phyloP scores from a whole-genome alignment of 2,888 invertebrate genomes.

The Cremastinae sp. region DNA sequence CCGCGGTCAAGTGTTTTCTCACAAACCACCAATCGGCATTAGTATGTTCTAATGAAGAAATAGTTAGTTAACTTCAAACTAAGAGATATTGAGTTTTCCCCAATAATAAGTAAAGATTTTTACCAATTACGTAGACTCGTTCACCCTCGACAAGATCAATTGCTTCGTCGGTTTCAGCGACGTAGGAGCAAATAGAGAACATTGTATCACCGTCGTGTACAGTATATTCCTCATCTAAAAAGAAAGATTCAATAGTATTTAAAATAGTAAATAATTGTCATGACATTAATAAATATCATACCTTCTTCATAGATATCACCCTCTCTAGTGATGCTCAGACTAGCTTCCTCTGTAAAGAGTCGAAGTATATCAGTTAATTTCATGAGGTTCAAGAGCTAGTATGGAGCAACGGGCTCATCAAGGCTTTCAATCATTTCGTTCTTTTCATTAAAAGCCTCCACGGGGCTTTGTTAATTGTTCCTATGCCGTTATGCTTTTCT shows the following conservation, averaged over 20 bases:
- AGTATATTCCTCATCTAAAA: slow-evolving; percentile 79
- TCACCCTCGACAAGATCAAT: slow-evolving; percentile 95
- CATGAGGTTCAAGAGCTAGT: slow-evolving; percentile 35
- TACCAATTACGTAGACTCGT: slow-evolving; percentile 90
- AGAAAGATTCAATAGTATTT: slow-evolving; percentile 5
- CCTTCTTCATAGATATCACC: slow-evolving; percentile 84
- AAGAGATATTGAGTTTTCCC: too few relatives aligned
- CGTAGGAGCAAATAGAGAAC: slow-evolving; percentile 91
- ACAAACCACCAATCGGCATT: slow-evolving; percentile 97
- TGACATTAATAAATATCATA: slow-evolving; percentile 61
- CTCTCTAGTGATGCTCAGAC: slow-evolving; percentile 86
- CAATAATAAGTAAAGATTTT: too few relatives aligned
- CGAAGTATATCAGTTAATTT: slow-evolving; percentile 59
- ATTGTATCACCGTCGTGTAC: slow-evolving; percentile 88
- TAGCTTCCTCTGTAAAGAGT: slow-evolving; percentile 85
- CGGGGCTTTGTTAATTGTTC: slow-evolving; percentile 58
- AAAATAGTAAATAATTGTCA: slow-evolving; percentile 22
- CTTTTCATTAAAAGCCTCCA: slow-evolving; percentile 51
- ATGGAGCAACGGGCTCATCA: slow-evolving; percentile 54
- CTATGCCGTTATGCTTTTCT: slow-evolving; percentile 78
- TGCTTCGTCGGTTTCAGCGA: slow-evolving; percentile 93
- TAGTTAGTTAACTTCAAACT: not conserved
- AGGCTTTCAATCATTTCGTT: slow-evolving; percentile 34
- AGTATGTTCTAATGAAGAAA: slow-evolving; percentile 84
- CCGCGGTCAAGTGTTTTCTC: slow-evolving; percentile 92